These are phyloP conservation scores for Kryptolebias ocellatus DNA, from an alignment of 2,797 vertebrate species.

Conservation along the genomic window DNA sequence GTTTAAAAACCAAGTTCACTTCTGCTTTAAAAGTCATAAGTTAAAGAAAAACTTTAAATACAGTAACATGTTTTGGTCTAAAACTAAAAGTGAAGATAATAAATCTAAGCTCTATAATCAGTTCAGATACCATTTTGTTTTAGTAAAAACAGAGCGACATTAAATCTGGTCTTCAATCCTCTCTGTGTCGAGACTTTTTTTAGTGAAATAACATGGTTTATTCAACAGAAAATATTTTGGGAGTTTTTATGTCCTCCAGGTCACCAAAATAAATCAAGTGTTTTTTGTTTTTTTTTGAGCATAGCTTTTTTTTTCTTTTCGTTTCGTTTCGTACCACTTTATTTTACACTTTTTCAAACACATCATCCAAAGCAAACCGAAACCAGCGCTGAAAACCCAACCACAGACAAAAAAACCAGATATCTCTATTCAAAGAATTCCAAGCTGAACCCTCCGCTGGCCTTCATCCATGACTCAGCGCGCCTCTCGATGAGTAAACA, in stretches of 20 bases:
- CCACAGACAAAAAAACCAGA: conserved; percentile 14
- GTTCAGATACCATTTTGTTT: too few species aligned
- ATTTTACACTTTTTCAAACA: neutral
- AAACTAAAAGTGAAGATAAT: too few species aligned
- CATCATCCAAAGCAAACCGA: conserved; percentile 4
- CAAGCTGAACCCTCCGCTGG: conserved; percentile 1
- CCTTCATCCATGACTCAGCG: conserved; percentile 29
- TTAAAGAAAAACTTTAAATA: too few species aligned
- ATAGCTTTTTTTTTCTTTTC: neutral
- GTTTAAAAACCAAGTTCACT: too few species aligned
- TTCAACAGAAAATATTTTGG: neutral
- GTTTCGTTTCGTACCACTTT: neutral
- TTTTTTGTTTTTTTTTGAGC: neutral
- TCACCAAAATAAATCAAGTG: neutral
- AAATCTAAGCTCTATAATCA: too few species aligned
- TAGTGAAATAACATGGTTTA: neutral
- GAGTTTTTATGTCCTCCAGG: too few species aligned
- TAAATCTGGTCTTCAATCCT: neutral
- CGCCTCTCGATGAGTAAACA: conserved; percentile 22
- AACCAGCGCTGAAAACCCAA: neutral
- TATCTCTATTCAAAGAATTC: conserved; percentile 19
- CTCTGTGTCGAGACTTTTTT: neutral
- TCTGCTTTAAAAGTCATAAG: too few species aligned
- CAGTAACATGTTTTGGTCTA: too few species aligned
- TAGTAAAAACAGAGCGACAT: neutral